Evolutionary conservation across 2,797 vertebrate species (phyloP).

Genomic region (Gila robusta): DNA sequence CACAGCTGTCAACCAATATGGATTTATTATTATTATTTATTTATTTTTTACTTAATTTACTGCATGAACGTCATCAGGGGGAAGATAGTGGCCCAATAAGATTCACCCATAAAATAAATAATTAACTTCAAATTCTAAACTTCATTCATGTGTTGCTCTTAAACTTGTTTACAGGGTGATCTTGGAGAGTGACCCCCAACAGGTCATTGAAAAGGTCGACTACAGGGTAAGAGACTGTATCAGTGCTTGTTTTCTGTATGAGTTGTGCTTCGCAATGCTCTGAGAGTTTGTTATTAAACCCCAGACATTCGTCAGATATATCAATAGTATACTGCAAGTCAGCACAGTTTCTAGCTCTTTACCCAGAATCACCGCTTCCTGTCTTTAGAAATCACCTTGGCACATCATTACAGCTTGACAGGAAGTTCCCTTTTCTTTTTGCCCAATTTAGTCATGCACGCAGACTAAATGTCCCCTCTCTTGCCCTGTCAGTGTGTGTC

Average conservation of each 20-base stretch:
- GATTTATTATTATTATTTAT: not conserved
- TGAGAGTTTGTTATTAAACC: not conserved
- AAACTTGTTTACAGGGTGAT: slow-evolving; percentile 83
- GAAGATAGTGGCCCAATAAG: not conserved
- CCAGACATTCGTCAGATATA: not conserved
- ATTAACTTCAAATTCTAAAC: slow-evolving; percentile 16
- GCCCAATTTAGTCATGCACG: not conserved
- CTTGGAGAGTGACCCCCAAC: slow-evolving; percentile 91
- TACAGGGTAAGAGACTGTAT: slow-evolving; percentile 85
- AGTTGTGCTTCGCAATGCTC: not conserved
- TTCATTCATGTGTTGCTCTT: slow-evolving; percentile 36
- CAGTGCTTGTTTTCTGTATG: not conserved
- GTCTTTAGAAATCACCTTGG: not conserved
- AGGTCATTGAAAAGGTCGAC: slow-evolving; percentile 91
- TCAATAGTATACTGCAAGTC: not conserved
- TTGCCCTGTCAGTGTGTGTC: slow-evolving; percentile 73
- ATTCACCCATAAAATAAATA: not conserved
- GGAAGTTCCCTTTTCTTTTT: not conserved
- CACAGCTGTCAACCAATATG: not conserved
- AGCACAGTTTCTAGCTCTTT: not conserved
- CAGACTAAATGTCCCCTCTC: slow-evolving; percentile 50
- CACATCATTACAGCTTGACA: not conserved
- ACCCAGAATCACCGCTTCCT: not conserved
- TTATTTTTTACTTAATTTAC: not conserved
- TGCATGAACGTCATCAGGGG: not conserved